Evolutionary conservation across 2,888 invertebrate genomes (phyloP).

Genomic region (Catocala nupta): DNA sequence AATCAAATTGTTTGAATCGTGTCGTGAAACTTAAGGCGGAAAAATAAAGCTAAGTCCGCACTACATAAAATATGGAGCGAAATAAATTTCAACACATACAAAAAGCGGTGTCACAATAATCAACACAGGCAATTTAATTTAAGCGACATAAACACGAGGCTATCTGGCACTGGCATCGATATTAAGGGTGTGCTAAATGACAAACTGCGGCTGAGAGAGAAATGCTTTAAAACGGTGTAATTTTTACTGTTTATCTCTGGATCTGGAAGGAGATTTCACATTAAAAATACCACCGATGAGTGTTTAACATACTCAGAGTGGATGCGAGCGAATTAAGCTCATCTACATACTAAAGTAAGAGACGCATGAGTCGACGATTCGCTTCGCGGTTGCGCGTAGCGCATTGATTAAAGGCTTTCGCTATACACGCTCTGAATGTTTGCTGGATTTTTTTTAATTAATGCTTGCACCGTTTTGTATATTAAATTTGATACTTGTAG

Average conservation of each 20-base stretch:
- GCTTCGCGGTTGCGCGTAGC: slow-evolving; percentile 61
- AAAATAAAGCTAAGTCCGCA: slow-evolving; percentile 46
- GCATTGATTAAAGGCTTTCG: slow-evolving; percentile 69
- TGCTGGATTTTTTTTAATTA: slow-evolving; percentile 58
- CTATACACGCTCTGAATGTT: slow-evolving; percentile 66
- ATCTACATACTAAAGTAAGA: slow-evolving; percentile 66
- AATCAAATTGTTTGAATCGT: slow-evolving; percentile 14
- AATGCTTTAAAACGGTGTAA: slow-evolving; percentile 80
- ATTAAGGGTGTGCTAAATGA: slow-evolving; percentile 84
- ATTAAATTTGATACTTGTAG: slow-evolving; percentile 61
- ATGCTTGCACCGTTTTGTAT: slow-evolving; percentile 57
- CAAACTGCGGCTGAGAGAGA: slow-evolving; percentile 79
- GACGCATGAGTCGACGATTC: slow-evolving; percentile 60
- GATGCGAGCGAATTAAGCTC: slow-evolving; percentile 65
- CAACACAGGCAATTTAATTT: slow-evolving; percentile 83
- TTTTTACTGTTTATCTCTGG: slow-evolving; percentile 78
- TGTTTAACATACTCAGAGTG: slow-evolving; percentile 65
- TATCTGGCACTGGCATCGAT: slow-evolving; percentile 84
- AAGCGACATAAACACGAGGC: slow-evolving; percentile 82
- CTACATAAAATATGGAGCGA: slow-evolving; percentile 59
- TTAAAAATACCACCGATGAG: slow-evolving; percentile 74
- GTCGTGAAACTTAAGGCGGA: slow-evolving; percentile 22
- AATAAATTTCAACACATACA: slow-evolving; percentile 76
- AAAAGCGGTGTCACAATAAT: slow-evolving; percentile 82
- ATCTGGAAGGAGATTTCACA: slow-evolving; percentile 73